phyloP scores from a whole-genome alignment of 1,140 invertebrate species.

The Calliphora vicina region DNA sequence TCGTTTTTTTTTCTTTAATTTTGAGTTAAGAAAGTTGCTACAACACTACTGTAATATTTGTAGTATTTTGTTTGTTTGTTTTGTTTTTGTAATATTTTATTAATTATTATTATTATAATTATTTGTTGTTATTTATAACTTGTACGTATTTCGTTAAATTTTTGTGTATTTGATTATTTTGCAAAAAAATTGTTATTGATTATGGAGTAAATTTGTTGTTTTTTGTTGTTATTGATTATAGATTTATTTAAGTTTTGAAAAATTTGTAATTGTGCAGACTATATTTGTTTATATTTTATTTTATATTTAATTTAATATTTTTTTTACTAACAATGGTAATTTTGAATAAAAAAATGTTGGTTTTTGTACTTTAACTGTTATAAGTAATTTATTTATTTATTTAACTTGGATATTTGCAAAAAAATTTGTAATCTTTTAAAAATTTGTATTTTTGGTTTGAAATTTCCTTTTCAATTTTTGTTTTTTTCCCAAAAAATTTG shows the following conservation, averaged over 20 bases:
- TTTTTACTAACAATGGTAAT: slow-evolving; percentile 9
- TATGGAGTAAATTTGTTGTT: slow-evolving; percentile 4
- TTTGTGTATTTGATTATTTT: neutral
- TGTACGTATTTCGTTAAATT: slow-evolving; percentile 28
- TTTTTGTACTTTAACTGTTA: slow-evolving; percentile 33
- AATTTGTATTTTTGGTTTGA: slow-evolving; percentile 2
- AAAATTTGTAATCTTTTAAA: neutral
- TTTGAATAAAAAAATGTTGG: slow-evolving; percentile 18
- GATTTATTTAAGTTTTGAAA: neutral
- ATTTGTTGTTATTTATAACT: neutral
- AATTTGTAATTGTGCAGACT: slow-evolving; percentile 33
- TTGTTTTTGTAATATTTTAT: neutral
- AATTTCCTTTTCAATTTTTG: no score
- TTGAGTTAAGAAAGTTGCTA: neutral
- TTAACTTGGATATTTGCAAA: slow-evolving; percentile 13
- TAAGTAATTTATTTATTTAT: neutral
- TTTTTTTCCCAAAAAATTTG: slow-evolving; percentile 30
- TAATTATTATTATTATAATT: neutral
- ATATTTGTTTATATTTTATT: slow-evolving; percentile 6
- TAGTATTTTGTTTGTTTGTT: no score
- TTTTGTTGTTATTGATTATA: neutral
- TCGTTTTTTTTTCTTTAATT: neutral
- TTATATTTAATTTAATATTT: neutral
- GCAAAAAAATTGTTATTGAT: neutral
- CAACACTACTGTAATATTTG: neutral